Base-by-base conservation (phyloP, 2,888 invertebrate species). In the Callyntrura guangdongensis region DNA sequence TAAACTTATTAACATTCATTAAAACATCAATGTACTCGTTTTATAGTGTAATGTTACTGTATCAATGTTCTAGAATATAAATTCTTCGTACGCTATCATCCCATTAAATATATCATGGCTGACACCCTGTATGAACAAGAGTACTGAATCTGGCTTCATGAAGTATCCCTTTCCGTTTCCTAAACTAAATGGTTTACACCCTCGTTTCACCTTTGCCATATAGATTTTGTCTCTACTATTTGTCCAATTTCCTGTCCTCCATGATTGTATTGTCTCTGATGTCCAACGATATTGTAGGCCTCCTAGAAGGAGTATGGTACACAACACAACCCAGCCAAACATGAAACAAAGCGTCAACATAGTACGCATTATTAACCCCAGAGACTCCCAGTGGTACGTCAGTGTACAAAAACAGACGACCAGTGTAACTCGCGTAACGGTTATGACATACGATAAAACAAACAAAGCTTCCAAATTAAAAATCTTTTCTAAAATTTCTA, bases 131-230 rank as follows among this genome's bases (percentile, higher is more conserved):
- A 77, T 0, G 49, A 77, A 77, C 20, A 6, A 1, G 0, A 20
- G 1, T 6, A 77, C 5, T 6, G 17, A 20, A 1, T 49, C 0
- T 20, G 49, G 47, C 11, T 49, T 1, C 3, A 77, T 20, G 20
- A 49, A 47, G 20, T 77, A 20, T 11, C 74, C 12, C 0, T 77
- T 77, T 49, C 74, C 74, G 12, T 77, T 49, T 0, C 74, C 74
- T 3, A 77, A 12, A 22, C 72, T 17, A 17, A 72, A 45, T 6
- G 72, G 45, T 17, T 17, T 0, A 72, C 36, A 45, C 1, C 3
- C 47, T 11, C 0, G 1, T 53, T 53, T 77, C 8, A 49, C 12
- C 12, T 20, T 77, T 49, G 1, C 4, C 49, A 77, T 77, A 11
- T 77, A 77, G 1, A 17, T 4, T 49, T 3, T 0, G 4, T 47